Conservation (phyloP, 2,113 vertebrate species). For the Balaeniceps rex region DNA sequence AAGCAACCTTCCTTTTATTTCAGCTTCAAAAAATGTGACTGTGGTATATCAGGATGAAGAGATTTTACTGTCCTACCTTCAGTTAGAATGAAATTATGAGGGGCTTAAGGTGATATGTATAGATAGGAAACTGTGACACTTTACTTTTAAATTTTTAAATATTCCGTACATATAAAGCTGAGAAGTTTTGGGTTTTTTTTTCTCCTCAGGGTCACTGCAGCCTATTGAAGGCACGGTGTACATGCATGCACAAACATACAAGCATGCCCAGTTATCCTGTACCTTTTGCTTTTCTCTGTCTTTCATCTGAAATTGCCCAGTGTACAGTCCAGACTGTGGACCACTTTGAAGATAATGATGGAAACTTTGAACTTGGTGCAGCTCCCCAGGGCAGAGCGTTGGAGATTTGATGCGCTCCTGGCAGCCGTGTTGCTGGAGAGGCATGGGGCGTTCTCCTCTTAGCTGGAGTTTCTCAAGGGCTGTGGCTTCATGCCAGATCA, state of each 20-base stretch:
- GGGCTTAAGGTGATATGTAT: background rate
- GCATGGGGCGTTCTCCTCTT: background rate
- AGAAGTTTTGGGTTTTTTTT: background rate
- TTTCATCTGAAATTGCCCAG: background rate
- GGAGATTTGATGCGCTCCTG: background rate
- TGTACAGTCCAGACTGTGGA: background rate
- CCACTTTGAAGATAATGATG: background rate
- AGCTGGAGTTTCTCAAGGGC: background rate
- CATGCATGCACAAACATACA: background rate
- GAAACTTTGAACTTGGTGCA: background rate
- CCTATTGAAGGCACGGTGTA: background rate
- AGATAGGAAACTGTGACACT: background rate
- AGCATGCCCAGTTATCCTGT: background rate
- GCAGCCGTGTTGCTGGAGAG: background rate
- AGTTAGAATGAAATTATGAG: background rate
- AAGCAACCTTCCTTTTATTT: background rate
- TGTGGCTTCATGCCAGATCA: background rate
- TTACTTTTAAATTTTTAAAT: background rate
- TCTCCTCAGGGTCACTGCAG: background rate
- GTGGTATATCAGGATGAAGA: background rate
- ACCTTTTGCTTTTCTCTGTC: background rate
- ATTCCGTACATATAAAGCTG: background rate
- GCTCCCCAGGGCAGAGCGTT: accelerated
- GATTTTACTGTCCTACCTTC: background rate
- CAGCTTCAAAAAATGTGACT: background rate